phyloP scores from a whole-genome alignment of 2,888 invertebrate species.

The Drosophila hamatofila region DNA sequence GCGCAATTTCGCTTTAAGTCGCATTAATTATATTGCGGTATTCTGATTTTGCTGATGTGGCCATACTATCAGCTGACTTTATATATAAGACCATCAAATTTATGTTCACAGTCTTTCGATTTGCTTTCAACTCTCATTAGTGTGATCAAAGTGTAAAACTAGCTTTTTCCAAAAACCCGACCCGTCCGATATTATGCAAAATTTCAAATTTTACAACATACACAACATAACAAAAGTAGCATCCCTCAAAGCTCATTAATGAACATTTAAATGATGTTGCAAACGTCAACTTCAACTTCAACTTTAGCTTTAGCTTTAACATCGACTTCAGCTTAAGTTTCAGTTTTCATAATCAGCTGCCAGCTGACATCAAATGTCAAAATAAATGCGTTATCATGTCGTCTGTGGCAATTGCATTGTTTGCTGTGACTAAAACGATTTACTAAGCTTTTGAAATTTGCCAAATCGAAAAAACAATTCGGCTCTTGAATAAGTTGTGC shows the following conservation, averaged over 20 bases:
- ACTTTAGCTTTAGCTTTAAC: background rate
- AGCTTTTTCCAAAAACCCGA: background rate
- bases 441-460: constrained; percentile 43
- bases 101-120: background rate
- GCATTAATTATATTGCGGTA: background rate
- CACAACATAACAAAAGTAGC: constrained; percentile 49
- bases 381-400: constrained; percentile 36
- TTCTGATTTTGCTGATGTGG: constrained; percentile 24
- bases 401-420: constrained; percentile 16
- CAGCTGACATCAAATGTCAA: constrained; percentile 49
- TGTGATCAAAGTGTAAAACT: constrained; percentile 3
- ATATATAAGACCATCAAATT: background rate
- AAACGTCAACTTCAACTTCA: constrained; percentile 34
- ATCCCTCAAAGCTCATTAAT: constrained; percentile 58
- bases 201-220: constrained; percentile 41
- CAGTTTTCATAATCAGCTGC: constrained; percentile 57
- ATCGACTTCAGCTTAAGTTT: constrained; percentile 16
- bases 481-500: background rate
- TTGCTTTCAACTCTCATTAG: background rate
- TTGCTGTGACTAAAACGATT: constrained; percentile 56
- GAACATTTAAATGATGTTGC: constrained; percentile 59
- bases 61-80: background rate
- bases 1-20: constrained; percentile 14
- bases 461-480: constrained; percentile 21
- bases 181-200: constrained; percentile 52